Base-by-base conservation (phyloP, 1,140 invertebrate species). In the Zaprionus tsacasi region DNA sequence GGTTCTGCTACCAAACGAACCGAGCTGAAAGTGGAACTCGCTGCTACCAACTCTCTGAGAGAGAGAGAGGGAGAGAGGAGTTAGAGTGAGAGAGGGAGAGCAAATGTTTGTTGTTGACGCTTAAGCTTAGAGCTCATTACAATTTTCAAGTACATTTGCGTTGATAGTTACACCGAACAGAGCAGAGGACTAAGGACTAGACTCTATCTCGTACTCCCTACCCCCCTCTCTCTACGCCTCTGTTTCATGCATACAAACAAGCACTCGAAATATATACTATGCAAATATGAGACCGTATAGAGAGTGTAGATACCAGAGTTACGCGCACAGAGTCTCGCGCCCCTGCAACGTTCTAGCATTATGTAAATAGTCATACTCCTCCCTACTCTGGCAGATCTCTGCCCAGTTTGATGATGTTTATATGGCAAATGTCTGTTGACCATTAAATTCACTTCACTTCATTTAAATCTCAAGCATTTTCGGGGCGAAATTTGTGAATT, bases 391-490 rank as follows among this genome's bases (percentile, higher is more conserved):
- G 3, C 27, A 3, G 15, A 6, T 45, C 58, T 48, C 58, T 48
- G 67, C 40, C 40, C 43, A 61, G 60, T 70, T 78, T 66, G 69
- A 50, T 59, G 70, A 66, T 75, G 75, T 80, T 80, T 78, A 70
- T 77, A 73, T 70, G 78, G 88, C 67, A 79, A 89, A 81, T 81
- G 76, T 91, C 81, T 91, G 88, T 79, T 91, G 88, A 91, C 88
- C 83, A 91, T 91, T 91, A 91, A 91, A 91, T 91, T 91, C 88
- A 91, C 88, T 91, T 85, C 83, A 91, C 88, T 91, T 91, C 88
- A 91, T 91, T 91, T 91, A 88, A 91, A 87, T 91, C 83, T 91
- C 73, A 80, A 90, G 87, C 79, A 80, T 90, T 78, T 79, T 77
- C 70, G 67, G 45, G 67, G 45, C 65, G 50, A 58, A 58, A 21